A percentile compares a stretch with the other conserved stretches of the same genome.
These are phyloP conservation scores for Sphaerophoria rueppellii DNA, from an alignment of 2,888 invertebrate genomes.

Conservation along the genomic window DNA sequence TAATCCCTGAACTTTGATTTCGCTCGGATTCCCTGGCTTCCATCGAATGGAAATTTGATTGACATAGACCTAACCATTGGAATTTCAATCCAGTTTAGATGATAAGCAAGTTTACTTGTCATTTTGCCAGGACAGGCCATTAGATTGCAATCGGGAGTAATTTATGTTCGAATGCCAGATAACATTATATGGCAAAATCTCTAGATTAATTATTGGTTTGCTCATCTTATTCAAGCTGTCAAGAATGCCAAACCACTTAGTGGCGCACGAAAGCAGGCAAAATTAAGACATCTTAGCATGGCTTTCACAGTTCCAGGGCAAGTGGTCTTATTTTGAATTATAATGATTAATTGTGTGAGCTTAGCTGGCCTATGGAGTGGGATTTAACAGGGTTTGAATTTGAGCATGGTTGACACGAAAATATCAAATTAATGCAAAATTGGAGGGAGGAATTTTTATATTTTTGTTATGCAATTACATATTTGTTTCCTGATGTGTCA, in stretches of 20 bases:
- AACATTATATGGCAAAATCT: slow-evolving; percentile 18
- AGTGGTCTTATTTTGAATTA: not conserved
- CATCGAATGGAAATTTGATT: not conserved
- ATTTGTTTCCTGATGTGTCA: too few relatives aligned
- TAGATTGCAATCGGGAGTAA: slow-evolving; percentile 29
- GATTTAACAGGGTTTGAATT: too few relatives aligned
- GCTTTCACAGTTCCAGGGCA: not conserved
- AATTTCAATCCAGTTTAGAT: not conserved
- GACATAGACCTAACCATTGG: not conserved
- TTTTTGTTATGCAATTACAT: too few relatives aligned
- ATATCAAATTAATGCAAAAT: slow-evolving; percentile 6
- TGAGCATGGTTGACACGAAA: not conserved
- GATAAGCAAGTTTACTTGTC: slow-evolving; percentile 17
- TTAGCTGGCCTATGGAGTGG: too few relatives aligned
- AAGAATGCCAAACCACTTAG: slow-evolving; percentile 11
- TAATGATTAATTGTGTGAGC: slow-evolving; percentile 7
- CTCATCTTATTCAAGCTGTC: slow-evolving; percentile 10
- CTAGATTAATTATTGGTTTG: slow-evolving; percentile 21
- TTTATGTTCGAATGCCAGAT: slow-evolving; percentile 4
- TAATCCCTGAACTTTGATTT: not conserved
- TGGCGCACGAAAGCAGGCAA: not conserved
- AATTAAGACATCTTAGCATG: not conserved
- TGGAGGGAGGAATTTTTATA: too few relatives aligned
- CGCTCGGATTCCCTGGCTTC: not conserved
- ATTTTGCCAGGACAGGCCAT: slow-evolving; percentile 19